A percentile compares a stretch with the other conserved stretches of the same genome.
Evolutionary conservation across 2,888 invertebrate species (phyloP).

Genomic region (Cepaea hortensis): DNA sequence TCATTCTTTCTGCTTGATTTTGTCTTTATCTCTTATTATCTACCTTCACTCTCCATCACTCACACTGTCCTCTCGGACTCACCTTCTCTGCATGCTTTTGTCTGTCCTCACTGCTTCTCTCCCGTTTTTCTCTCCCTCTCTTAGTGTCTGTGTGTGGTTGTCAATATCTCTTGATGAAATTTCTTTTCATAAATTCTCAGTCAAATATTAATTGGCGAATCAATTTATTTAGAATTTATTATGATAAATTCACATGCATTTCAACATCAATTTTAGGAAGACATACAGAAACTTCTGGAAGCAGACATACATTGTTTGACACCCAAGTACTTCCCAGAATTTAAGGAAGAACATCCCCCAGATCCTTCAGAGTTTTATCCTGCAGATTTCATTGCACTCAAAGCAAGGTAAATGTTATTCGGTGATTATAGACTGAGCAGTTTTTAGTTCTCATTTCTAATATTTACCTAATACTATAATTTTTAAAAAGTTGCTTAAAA

Average conservation of each 20-base stretch:
- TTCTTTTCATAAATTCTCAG: background rate
- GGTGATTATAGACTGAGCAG: too few relatives aligned
- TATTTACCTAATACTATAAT: too few relatives aligned
- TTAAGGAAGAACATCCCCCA: conserved; percentile 71
- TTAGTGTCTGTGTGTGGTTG: background rate
- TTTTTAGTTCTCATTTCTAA: too few relatives aligned
- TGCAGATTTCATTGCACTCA: conserved; percentile 60
- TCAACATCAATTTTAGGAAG: conserved; percentile 40
- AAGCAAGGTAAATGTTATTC: conserved; percentile 57
- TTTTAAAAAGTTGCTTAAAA: too few relatives aligned
- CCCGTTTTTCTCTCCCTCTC: background rate
- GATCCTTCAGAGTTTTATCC: conserved; percentile 61
- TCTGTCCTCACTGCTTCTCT: too few relatives aligned
- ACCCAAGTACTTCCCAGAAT: conserved; percentile 82
- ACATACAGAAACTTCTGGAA: conserved; percentile 79
- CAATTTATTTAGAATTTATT: background rate
- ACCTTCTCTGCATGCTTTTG: too few relatives aligned
- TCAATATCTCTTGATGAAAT: background rate
- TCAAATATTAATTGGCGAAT: background rate
- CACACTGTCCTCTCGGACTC: too few relatives aligned
- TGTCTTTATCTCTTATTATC: background rate
- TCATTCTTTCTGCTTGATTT: background rate
- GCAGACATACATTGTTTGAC: conserved; percentile 81
- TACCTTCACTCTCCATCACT: too few relatives aligned
- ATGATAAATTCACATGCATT: background rate